A percentile compares a stretch with the other conserved stretches of the same genome.
These are phyloP conservation scores for Zelleria hepariella DNA, from an alignment of 2,888 invertebrate species.

Conservation along the genomic window DNA sequence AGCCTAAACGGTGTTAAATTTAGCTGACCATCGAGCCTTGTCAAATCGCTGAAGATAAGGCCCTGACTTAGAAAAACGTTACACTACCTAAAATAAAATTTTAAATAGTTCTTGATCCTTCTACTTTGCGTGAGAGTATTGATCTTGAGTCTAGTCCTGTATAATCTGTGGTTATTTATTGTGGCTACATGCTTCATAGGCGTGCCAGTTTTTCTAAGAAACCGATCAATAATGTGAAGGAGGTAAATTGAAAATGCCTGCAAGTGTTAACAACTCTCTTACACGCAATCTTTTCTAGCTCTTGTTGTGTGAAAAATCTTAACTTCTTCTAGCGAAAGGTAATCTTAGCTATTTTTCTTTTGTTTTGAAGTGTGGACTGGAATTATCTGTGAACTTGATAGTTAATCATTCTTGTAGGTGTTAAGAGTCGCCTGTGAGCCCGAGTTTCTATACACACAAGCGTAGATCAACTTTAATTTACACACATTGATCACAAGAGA, in stretches of 20 bases:
- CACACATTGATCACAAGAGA: too few species aligned
- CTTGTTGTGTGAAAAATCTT: constrained; percentile 3
- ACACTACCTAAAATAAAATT: too few species aligned
- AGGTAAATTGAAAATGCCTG: constrained; percentile 41
- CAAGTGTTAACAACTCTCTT: constrained; percentile 22
- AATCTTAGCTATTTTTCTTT: neutral
- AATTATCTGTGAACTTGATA: neutral
- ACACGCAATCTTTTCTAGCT: neutral
- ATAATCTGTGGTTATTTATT: neutral
- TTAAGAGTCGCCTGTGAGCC: too few species aligned
- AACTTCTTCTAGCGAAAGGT: neutral
- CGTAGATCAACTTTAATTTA: too few species aligned
- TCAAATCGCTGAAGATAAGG: constrained; percentile 63
- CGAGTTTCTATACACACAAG: too few species aligned
- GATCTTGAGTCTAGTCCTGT: too few species aligned
- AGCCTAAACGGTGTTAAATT: constrained; percentile 3
- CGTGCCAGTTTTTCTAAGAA: constrained; percentile 48
- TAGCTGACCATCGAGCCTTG: constrained; percentile 36
- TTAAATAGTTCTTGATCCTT: neutral
- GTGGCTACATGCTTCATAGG: constrained; percentile 17
- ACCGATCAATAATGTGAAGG: constrained; percentile 49
- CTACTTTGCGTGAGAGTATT: too few species aligned
- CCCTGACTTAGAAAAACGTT: constrained; percentile 12
- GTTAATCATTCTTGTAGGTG: too few species aligned
- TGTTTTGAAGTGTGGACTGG: neutral